Evolutionary conservation across 1,140 invertebrate species (phyloP).

Genomic region (Carcinoscorpius rotundicauda): DNA sequence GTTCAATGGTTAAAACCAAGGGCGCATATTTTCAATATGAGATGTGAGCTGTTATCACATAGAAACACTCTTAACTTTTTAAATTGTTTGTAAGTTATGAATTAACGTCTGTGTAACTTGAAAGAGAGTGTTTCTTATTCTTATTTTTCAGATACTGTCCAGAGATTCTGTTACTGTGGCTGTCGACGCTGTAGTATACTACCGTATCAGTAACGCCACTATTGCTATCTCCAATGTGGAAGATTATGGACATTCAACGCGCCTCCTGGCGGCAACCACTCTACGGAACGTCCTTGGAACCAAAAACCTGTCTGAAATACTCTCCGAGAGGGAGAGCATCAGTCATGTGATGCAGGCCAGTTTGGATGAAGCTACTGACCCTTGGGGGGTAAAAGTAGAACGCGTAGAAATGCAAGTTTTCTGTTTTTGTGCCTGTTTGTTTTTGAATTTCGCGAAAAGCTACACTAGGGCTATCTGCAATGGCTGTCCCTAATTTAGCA

Average conservation of each 20-base stretch:
- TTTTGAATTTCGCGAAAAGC: too few relatives aligned
- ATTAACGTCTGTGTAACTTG: too few relatives aligned
- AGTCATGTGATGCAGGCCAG: conserved; percentile 38
- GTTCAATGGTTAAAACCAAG: too few relatives aligned
- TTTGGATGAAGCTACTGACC: conserved; percentile 46
- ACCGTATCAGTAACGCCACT: conserved; percentile 46
- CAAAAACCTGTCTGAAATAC: conserved; percentile 41
- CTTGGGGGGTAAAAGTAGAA: conserved; percentile 51
- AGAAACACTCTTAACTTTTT: too few relatives aligned
- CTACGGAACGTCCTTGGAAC: conserved; percentile 43
- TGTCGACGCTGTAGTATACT: conserved; percentile 52
- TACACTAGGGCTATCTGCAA: too few relatives aligned
- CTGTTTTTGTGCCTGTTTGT: too few relatives aligned
- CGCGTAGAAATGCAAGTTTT: conserved; percentile 43
- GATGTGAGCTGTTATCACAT: too few relatives aligned
- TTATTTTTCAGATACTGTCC: conserved; percentile 43
- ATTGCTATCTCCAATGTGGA: conserved; percentile 49
- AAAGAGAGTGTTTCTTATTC: too few relatives aligned
- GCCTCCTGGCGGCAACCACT: conserved; percentile 34
- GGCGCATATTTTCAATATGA: too few relatives aligned
- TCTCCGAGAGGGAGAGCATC: conserved; percentile 42
- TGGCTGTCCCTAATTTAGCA: too few relatives aligned
- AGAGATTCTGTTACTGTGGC: conserved; percentile 49
- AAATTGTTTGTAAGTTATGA: too few relatives aligned
- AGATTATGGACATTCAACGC: conserved; percentile 37